Evolutionary conservation across 35 echinoderm and acorn worm genomes (phyloP), one percentile per base, ranked within the genome.

Genomic region (Apostichopus parvimensis): DNA sequence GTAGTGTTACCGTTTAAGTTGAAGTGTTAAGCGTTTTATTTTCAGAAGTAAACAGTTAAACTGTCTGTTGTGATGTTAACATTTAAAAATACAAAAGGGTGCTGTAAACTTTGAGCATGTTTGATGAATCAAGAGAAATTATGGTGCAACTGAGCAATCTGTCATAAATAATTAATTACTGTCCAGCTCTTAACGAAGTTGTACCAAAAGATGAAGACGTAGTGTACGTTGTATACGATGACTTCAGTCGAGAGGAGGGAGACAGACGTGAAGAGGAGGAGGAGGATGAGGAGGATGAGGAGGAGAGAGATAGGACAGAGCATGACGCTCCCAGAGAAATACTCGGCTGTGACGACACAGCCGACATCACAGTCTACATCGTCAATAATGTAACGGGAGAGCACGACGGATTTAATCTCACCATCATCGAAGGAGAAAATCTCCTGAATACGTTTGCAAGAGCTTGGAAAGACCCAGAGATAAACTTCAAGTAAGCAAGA

Each of bases 371-470:
- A 2, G 52, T 82, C 8, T 54, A 82, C 54, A 53, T 82, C 8
- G 79, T 82, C 18, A 82, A 82, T 56, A 82, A 82, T 54, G 17
- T 82, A 18, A 82, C 79, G 8, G 26, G 54, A 14, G 79, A 55
- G 17, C 12, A 54, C 4, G 53, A 56, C 0, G 55, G 79, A 4
- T 82, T 82, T n/a, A 82, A 82, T 20, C 2, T 82, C 0, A 82
- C 79, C 18, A 55, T 82, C 34, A 82, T 82, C n/a, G 79, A 82
- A 17, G 79, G 79, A 82, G 79, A 82, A 54, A 11, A 24, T 55
- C 79, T 82, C 54, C 17, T 18, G 34, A 15, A 9, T 82, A 53
- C 79, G 6, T 14, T 82, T 9, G 5, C n/a, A 17, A 54, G 79
- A 54, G 79, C 79, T 4, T 82, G 79, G 79, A 34, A 56, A 56